Evolutionary conservation across 2,797 vertebrate species (phyloP).

Genomic region (Aeoliscus strigatus): DNA sequence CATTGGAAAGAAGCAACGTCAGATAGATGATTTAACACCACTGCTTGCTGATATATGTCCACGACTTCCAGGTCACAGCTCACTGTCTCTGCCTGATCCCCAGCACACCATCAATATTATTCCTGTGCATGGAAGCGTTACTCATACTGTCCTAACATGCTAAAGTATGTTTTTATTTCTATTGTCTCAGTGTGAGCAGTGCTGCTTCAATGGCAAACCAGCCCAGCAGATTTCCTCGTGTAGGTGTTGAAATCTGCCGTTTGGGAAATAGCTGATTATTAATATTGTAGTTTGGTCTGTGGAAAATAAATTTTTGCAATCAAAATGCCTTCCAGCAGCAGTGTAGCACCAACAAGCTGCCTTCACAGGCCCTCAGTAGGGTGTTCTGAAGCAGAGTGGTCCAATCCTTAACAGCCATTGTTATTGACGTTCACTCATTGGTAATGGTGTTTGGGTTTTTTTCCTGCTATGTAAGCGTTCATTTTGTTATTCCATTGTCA

Average conservation of each 20-base stretch:
- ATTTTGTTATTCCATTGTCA: slow-evolving; percentile 58
- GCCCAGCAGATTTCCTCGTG: not conserved
- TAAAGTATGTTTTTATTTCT: slow-evolving; percentile 45
- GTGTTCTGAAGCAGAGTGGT: slow-evolving; percentile 42
- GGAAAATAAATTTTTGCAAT: not conserved
- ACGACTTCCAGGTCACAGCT: slow-evolving; percentile 49
- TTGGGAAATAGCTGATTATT: slow-evolving; percentile 7
- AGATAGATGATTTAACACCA: slow-evolving; percentile 40
- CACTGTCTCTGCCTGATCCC: slow-evolving; percentile 60
- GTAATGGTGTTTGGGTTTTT: slow-evolving; percentile 69
- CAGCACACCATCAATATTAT: slow-evolving; percentile 57
- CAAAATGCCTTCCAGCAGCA: slow-evolving; percentile 61
- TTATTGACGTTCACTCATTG: slow-evolving; percentile 65
- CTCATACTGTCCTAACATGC: slow-evolving; percentile 60
- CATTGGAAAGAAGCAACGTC: slow-evolving; percentile 60
- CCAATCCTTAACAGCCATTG: slow-evolving; percentile 51
- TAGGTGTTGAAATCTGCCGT: not conserved
- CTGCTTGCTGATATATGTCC: slow-evolving; percentile 68
- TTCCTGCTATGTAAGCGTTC: slow-evolving; percentile 69
- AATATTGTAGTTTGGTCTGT: slow-evolving; percentile 3
- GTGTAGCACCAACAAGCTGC: slow-evolving; percentile 49
- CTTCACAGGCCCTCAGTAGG: slow-evolving; percentile 41
- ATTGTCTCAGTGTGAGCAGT: slow-evolving; percentile 53
- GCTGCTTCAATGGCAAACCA: slow-evolving; percentile 62
- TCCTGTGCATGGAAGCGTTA: slow-evolving; percentile 58